A percentile compares a stretch with the other conserved stretches of the same genome.
Evolutionary conservation across 2,888 invertebrate genomes (phyloP).

Genomic region (Meta bourneti): DNA sequence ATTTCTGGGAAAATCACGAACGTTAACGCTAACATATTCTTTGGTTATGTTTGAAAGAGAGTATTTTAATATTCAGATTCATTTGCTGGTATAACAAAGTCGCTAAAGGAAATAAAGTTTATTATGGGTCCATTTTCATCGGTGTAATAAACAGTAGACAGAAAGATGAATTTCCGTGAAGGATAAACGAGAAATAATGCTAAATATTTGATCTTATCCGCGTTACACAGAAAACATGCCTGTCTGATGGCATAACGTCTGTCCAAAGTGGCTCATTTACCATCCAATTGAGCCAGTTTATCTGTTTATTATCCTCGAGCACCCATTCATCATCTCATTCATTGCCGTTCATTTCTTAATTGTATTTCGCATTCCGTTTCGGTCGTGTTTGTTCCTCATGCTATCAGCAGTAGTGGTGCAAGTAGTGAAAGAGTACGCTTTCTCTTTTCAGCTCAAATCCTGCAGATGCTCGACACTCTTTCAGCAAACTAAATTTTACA

Average conservation of each 20-base stretch:
- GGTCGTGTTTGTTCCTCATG: neutral
- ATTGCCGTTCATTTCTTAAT: neutral
- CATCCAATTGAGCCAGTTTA: neutral
- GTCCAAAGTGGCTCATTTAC: neutral
- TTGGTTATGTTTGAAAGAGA: too few species aligned
- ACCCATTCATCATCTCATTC: neutral
- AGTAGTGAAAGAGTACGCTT: neutral
- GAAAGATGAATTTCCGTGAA: neutral
- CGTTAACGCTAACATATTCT: too few species aligned
- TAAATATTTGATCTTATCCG: neutral
- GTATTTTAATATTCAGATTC: neutral
- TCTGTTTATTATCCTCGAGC: neutral
- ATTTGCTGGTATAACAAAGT: neutral
- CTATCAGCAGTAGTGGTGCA: neutral
- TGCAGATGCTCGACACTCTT: neutral
- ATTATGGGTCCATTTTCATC: neutral
- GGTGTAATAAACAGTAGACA: neutral
- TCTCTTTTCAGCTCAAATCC: neutral
- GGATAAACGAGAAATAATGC: neutral
- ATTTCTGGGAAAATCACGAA: too few species aligned
- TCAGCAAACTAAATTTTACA: neutral
- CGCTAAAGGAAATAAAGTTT: neutral
- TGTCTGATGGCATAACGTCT: neutral
- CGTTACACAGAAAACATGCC: neutral
- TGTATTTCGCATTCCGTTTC: neutral